Conservation (phyloP, 2,113 vertebrate genomes). For the Engystomops pustulosus region DNA sequence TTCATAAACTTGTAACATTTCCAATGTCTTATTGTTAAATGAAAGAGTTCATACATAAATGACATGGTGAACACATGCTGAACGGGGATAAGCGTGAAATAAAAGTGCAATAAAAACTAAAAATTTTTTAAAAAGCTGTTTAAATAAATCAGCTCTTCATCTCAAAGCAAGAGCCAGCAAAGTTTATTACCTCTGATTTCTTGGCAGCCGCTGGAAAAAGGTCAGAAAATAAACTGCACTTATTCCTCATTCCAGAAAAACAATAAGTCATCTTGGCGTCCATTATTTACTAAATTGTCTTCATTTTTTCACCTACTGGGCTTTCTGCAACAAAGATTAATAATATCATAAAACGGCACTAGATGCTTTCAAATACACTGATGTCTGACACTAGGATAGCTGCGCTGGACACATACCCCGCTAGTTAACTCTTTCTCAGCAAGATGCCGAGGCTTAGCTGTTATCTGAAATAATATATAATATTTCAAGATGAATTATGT, state of each 20-base stretch:
- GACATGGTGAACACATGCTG: slow-evolving; percentile 34
- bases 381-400: slow-evolving; percentile 66
- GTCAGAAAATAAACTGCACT: slow-evolving; percentile 77
- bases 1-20: background rate
- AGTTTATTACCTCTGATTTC: slow-evolving; percentile 78
- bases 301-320: slow-evolving; percentile 76
- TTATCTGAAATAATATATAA: background rate
- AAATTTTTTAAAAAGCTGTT: slow-evolving; percentile 72
- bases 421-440: slow-evolving; percentile 46
- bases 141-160: slow-evolving; percentile 61
- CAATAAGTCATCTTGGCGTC: slow-evolving; percentile 74
- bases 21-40: slow-evolving; percentile 9
- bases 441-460: background rate
- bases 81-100: background rate
- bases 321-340: slow-evolving; percentile 74
- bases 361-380: slow-evolving; percentile 67
- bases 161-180: slow-evolving; percentile 69
- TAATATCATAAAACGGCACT: slow-evolving; percentile 69
- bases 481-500: background rate
- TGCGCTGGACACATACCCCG: slow-evolving; percentile 37
- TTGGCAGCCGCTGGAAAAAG: slow-evolving; percentile 74
- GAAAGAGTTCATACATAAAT: background rate
- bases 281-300: slow-evolving; percentile 81
- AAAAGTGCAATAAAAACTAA: slow-evolving; percentile 55
- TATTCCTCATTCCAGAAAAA: slow-evolving; percentile 76